A percentile compares a stretch with the other conserved stretches of the same genome.
These are phyloP conservation scores for Chaetogeoica ovagalla DNA, from an alignment of 2,888 invertebrate species.

Conservation along the genomic window DNA sequence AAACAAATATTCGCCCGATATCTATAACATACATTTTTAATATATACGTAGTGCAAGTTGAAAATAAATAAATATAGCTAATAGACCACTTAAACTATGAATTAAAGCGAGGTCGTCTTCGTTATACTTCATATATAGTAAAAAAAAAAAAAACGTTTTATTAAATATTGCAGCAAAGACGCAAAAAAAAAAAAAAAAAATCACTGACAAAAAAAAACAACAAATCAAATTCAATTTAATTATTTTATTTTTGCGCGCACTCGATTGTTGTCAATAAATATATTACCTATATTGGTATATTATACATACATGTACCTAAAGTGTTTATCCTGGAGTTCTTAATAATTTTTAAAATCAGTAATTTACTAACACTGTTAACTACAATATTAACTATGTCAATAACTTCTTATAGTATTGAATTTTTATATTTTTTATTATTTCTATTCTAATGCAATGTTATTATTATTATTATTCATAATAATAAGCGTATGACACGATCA, in stretches of 20 bases:
- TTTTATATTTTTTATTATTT: too few species aligned
- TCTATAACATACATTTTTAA: not conserved
- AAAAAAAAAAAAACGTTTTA: not conserved
- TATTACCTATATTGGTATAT: too few species aligned
- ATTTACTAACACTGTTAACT: too few species aligned
- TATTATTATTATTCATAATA: too few species aligned
- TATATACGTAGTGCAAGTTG: not conserved
- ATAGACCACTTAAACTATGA: constrained; percentile 15
- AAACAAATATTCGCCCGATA: not conserved
- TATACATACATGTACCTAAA: too few species aligned
- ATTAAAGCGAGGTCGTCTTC: constrained; percentile 8
- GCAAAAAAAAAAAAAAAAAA: not conserved
- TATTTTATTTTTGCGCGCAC: not conserved
- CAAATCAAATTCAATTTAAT: constrained; percentile 5
- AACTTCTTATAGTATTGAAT: too few species aligned
- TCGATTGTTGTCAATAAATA: too few species aligned
- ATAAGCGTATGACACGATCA: too few species aligned
- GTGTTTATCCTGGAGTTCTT: too few species aligned
- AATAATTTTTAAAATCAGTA: too few species aligned
- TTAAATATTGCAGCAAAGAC: constrained; percentile 11
- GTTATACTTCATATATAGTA: not conserved
- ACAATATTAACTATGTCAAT: too few species aligned
- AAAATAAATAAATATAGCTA: constrained; percentile 16
- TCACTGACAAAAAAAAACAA: not conserved
- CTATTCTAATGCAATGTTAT: too few species aligned